Percentiles rank a stretch among this genome's conserved stretches.
These are phyloP conservation scores for Oligia latruncula DNA, from an alignment of 2,888 invertebrate species.

Conservation along the genomic window DNA sequence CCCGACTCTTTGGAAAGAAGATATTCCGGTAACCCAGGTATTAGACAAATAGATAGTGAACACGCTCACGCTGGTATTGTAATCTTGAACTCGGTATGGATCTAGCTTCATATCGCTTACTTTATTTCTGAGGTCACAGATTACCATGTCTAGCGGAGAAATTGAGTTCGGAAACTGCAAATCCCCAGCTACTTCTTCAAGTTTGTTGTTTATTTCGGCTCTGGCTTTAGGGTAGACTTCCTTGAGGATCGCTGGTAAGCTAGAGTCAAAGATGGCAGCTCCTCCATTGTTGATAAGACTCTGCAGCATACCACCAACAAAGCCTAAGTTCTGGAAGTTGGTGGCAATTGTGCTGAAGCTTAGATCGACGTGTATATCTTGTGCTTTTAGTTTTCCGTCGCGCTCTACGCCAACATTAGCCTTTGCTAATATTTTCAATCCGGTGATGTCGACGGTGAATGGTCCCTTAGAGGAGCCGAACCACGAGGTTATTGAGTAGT, in stretches of 20 bases:
- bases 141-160: constrained; percentile 95
- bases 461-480: constrained; percentile 92
- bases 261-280: constrained; percentile 94
- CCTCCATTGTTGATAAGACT: constrained; percentile 95
- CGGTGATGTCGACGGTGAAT: constrained; percentile 93
- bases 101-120: constrained; percentile 92
- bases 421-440: constrained; percentile 92
- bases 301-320: constrained; percentile 92
- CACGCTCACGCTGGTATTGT: constrained; percentile 92
- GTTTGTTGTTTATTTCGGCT: constrained; percentile 93
- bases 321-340: constrained; percentile 95
- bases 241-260: constrained; percentile 95
- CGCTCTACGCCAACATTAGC: constrained; percentile 93
- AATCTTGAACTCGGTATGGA: constrained; percentile 93
- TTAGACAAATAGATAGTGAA: constrained; percentile 92
- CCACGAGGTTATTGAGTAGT: constrained; percentile 93
- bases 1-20: constrained; percentile 95
- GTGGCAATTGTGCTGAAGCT: constrained; percentile 93
- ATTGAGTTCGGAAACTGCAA: constrained; percentile 95
- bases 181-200: constrained; percentile 92
- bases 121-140: constrained; percentile 93
- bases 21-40: constrained; percentile 94
- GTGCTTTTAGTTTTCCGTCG: constrained; percentile 94
- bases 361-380: constrained; percentile 94
- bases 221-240: constrained; percentile 94